A percentile compares a stretch with the other conserved stretches of the same genome.
These are phyloP conservation scores for Macaca mulatta DNA, from an alignment of 2,113 vertebrate genomes.

Conservation along the genomic window DNA sequence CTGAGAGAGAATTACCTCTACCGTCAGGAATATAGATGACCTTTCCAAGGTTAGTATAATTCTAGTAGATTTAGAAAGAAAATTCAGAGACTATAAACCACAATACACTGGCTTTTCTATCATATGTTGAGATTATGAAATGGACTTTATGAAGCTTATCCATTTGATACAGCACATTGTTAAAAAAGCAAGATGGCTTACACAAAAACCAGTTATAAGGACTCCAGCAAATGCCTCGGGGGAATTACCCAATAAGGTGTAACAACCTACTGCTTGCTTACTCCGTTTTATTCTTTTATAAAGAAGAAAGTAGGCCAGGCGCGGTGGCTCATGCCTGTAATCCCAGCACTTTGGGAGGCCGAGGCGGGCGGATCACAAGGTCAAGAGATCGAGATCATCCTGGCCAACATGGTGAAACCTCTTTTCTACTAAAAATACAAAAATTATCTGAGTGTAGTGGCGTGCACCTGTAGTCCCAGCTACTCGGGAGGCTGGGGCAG, in stretches of 20 bases:
- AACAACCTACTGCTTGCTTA: neutral
- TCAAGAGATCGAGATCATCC: no score
- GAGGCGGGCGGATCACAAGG: no score
- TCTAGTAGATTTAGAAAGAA: neutral
- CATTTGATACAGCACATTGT: neutral
- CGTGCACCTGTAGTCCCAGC: no score
- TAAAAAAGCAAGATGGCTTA: neutral
- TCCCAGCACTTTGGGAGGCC: no score
- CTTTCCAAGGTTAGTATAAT: neutral
- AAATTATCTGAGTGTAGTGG: no score
- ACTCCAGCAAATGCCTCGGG: neutral
- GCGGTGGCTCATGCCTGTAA: no score
- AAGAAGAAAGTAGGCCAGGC: neutral
- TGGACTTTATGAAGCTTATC: neutral
- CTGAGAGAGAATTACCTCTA: neutral
- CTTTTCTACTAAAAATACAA: no score
- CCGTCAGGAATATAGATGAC: neutral
- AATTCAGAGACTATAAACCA: constrained; percentile 16
- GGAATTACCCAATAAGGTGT: neutral
- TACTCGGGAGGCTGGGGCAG: no score
- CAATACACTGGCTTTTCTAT: neutral
- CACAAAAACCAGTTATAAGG: neutral
- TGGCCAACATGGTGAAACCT: no score
- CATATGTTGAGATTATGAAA: neutral
- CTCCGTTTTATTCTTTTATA: neutral